A percentile compares a stretch with the other conserved stretches of the same genome.
phyloP scores from a whole-genome alignment of 2,797 vertebrate genomes.

The Malacoctenus gilli region DNA sequence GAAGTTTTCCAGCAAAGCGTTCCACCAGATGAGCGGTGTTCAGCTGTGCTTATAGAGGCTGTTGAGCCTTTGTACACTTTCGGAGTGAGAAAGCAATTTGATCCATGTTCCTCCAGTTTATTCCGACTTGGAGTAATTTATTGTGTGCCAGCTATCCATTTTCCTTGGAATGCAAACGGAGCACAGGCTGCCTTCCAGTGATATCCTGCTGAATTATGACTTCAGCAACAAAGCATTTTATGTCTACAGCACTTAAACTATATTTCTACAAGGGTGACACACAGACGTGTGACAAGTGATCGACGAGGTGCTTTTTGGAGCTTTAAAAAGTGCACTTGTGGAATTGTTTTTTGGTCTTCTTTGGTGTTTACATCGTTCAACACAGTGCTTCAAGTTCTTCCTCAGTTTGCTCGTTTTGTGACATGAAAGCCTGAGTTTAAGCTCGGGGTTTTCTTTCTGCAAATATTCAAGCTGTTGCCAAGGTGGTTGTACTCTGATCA shows the following conservation, averaged over 20 bases:
- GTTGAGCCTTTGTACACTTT: slow-evolving; percentile 49
- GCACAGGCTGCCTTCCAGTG: slow-evolving; percentile 50
- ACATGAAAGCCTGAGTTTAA: too few species aligned
- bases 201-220: slow-evolving; percentile 63
- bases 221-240: slow-evolving; percentile 34
- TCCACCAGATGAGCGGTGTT: slow-evolving; percentile 53
- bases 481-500: not conserved
- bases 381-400: too few species aligned
- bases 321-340: too few species aligned
- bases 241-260: slow-evolving; percentile 17
- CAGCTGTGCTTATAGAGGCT: slow-evolving; percentile 40
- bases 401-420: too few species aligned
- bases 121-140: slow-evolving; percentile 65
- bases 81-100: slow-evolving; percentile 63
- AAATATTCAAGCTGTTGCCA: too few species aligned
- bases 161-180: slow-evolving; percentile 64
- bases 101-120: slow-evolving; percentile 66
- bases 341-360: too few species aligned
- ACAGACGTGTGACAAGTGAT: slow-evolving; percentile 15
- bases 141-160: slow-evolving; percentile 59
- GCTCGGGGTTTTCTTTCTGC: too few species aligned
- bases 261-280: slow-evolving; percentile 18
- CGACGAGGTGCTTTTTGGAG: too few species aligned
- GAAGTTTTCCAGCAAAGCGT: slow-evolving; percentile 54
- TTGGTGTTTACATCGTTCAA: not conserved